These are phyloP conservation scores for Microtus pennsylvanicus DNA, from an alignment of 2,113 vertebrate genomes.

Conservation along the genomic window DNA sequence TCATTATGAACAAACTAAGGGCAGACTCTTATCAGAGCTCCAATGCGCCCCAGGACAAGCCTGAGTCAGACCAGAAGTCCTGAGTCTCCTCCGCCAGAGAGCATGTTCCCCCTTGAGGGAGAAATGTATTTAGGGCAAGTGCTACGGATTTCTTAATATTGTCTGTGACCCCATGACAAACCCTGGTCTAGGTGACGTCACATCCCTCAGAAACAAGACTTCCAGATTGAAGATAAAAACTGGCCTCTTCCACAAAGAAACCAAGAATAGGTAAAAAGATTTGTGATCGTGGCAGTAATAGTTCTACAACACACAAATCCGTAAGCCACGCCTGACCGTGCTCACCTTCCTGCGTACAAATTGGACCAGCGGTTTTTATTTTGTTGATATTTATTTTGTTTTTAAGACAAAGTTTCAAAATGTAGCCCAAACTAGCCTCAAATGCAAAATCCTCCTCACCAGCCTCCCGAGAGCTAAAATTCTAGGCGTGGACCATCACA, in stretches of 20 bases:
- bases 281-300: not conserved
- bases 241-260: not conserved
- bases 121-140: not conserved
- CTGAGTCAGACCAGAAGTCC: constrained; percentile 64
- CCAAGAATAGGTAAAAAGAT: not conserved
- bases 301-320: not conserved
- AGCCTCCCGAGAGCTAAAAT: not conserved
- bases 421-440: not conserved
- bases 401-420: not conserved
- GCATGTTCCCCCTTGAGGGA: not conserved
- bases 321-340: not conserved
- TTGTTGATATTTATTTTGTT: not conserved
- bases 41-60: constrained; percentile 3
- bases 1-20: constrained; percentile 74
- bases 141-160: not conserved
- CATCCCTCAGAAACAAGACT: not conserved
- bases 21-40: constrained; percentile 63
- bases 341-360: not conserved
- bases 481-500: not conserved
- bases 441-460: not conserved
- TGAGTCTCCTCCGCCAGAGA: constrained; percentile 16
- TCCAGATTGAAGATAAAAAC: not conserved
- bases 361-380: not conserved
- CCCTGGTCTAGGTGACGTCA: not conserved
- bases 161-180: not conserved